Base-by-base conservation (phyloP, 2,113 vertebrate genomes). In the Pseudonaja textilis region DNA sequence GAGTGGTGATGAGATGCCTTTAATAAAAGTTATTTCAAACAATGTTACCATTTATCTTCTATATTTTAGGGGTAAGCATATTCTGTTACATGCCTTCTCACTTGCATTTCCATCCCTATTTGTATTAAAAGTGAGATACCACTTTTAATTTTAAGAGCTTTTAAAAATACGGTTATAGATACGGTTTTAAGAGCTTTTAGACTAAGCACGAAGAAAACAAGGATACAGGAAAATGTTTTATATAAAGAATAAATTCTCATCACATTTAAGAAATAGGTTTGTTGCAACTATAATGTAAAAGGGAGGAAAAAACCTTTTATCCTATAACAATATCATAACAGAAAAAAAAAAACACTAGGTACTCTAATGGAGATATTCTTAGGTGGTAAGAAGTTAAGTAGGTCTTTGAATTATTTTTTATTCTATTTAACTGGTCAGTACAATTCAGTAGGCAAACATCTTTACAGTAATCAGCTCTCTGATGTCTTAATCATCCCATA, bases 401-500 rank as follows among this genome's bases (percentile, higher is more conserved):
- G 25, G 55, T 92, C 42, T 91, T 94, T 56, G 87, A 93, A 91
- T 93, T 88, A 85, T 93, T 52, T 39, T 93, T 1, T n/a, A 7
- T 69, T 52, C 25, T 90, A 59, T 89, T 90, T n/a, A 91, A 0
- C 92, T 0, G 61, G 89, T 74, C 93, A 93, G 61, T 90, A 81
- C 93, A 74, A 94, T 92, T 90, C 92, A 95, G 64, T 45, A 91
- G 88, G 11, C 92, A 95, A 93, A 91, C 93, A 95, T 42, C 74
- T 81, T 7, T 81, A 93, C 95, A 95, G 90, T 87, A 90, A 86
- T 94, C 23, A 29, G 52, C 69, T 93, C 90, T 93, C 89, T 87
- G 85, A 64, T 92, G 94, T 91, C 92, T 90, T 90, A 89, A 94
- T 89, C 92, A 93, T 95, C 93, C 94, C 92, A 57, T 91, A 93